phyloP scores from a whole-genome alignment of 2,888 invertebrate genomes.

The Apamea crenata region DNA sequence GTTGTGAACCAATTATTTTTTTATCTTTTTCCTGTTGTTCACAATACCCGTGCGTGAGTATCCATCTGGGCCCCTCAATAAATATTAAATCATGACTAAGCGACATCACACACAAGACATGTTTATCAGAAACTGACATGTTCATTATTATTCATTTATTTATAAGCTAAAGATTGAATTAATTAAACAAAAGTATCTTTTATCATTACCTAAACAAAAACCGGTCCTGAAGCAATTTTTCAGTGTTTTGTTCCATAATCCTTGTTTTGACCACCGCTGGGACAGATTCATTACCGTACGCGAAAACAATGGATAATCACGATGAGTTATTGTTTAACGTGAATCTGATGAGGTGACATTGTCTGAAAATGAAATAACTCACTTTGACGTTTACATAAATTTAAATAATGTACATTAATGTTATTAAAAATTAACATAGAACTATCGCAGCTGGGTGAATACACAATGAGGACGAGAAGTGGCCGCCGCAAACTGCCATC shows the following conservation, averaged over 20 bases:
- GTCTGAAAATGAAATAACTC: conserved; percentile 55
- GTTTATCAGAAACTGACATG: neutral
- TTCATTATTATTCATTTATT: neutral
- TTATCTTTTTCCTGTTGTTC: neutral
- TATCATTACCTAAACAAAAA: neutral
- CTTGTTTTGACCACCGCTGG: conserved; percentile 49
- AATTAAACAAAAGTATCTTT: conserved; percentile 1
- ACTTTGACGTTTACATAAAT: conserved; percentile 62
- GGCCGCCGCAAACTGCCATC: conserved; percentile 64
- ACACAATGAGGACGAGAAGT: conserved; percentile 62
- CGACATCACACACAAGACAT: neutral
- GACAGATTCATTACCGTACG: conserved; percentile 53
- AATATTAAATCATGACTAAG: conserved; percentile 11
- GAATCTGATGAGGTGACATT: conserved; percentile 56
- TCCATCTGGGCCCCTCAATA: neutral
- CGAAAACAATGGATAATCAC: conserved; percentile 57
- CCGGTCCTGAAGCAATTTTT: conserved; percentile 21
- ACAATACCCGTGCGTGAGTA: neutral
- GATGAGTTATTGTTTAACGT: conserved; percentile 58
- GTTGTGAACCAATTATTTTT: neutral
- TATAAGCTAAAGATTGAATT: neutral
- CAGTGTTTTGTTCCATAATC: conserved; percentile 20
- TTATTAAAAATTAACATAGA: conserved; percentile 64
- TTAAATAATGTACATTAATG: conserved; percentile 60
- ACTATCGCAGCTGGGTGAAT: conserved; percentile 66